Percentiles rank a stretch among this genome's conserved stretches.
Conservation (phyloP, 2,888 invertebrate species). For the Nomada hirtipes region DNA sequence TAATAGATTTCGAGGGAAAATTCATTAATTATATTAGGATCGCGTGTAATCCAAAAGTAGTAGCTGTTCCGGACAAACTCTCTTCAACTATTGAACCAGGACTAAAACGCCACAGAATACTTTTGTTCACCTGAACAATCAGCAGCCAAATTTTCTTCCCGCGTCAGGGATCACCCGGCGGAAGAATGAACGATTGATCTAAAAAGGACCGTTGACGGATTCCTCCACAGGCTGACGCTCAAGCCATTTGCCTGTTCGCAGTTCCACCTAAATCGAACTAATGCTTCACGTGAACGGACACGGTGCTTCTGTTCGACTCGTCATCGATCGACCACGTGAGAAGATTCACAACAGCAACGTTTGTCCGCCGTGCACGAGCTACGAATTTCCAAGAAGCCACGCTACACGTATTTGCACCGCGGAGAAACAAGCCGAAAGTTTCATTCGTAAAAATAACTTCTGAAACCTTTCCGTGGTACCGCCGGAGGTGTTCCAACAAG, state of each 20-base stretch:
- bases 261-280: conserved; percentile 6
- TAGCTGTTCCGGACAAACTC: too few species aligned
- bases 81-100: too few species aligned
- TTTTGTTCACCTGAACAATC: too few species aligned
- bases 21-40: too few species aligned
- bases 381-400: not conserved
- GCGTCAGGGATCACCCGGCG: not conserved
- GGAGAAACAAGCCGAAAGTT: not conserved
- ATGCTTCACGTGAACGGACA: not conserved
- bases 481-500: not conserved
- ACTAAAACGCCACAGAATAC: too few species aligned
- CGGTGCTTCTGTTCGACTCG: not conserved
- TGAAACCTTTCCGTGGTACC: not conserved
- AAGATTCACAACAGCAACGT: not conserved
- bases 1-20: too few species aligned
- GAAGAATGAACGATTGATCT: not conserved
- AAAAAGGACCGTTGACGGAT: not conserved
- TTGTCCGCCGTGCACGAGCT: not conserved
- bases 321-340: conserved; percentile 6
- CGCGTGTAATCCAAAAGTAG: too few species aligned
- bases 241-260: not conserved
- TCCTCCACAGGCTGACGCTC: not conserved
- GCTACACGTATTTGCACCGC: not conserved
- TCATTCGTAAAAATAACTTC: conserved; percentile 20
- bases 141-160: too few species aligned